Conservation (phyloP, 2,113 vertebrate species). For the Parotia lawesii region DNA sequence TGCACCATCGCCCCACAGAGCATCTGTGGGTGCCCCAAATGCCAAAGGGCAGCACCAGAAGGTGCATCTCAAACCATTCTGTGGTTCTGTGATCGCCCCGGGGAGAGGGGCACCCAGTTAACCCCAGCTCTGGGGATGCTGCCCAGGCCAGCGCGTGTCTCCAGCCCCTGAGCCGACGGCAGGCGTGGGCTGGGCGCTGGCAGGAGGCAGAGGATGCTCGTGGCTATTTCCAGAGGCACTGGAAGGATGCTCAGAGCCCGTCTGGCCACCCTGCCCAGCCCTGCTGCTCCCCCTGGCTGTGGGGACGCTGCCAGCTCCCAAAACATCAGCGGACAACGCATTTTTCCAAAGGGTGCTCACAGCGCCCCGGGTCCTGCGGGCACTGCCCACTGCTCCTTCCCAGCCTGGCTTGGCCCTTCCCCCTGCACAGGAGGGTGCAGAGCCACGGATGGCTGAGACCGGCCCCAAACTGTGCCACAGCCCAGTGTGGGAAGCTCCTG, state of each 20-base stretch:
- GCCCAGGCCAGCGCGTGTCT: fast-evolving
- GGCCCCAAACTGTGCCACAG: background rate
- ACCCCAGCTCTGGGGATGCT: background rate
- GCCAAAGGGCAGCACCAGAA: background rate
- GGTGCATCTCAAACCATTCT: background rate
- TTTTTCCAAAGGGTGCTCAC: background rate
- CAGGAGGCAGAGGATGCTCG: background rate
- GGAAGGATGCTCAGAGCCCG: background rate
- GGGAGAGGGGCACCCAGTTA: fast-evolving
- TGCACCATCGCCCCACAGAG: background rate
- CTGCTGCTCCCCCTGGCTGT: background rate
- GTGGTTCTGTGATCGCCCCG: fast-evolving
- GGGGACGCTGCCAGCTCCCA: background rate
- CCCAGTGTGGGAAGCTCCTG: background rate
- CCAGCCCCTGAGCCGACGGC: background rate
- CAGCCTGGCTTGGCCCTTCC: background rate
- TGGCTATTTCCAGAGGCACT: fast-evolving
- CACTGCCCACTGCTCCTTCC: background rate
- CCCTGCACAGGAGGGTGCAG: background rate
- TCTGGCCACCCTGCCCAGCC: background rate
- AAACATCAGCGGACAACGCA: fast-evolving
- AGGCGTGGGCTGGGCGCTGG: background rate
- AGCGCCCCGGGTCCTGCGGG: background rate
- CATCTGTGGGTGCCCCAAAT: fast-evolving
- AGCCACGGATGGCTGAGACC: fast-evolving